Base-by-base conservation (phyloP, 2,888 invertebrate species). In the Pediacus dermestoides region DNA sequence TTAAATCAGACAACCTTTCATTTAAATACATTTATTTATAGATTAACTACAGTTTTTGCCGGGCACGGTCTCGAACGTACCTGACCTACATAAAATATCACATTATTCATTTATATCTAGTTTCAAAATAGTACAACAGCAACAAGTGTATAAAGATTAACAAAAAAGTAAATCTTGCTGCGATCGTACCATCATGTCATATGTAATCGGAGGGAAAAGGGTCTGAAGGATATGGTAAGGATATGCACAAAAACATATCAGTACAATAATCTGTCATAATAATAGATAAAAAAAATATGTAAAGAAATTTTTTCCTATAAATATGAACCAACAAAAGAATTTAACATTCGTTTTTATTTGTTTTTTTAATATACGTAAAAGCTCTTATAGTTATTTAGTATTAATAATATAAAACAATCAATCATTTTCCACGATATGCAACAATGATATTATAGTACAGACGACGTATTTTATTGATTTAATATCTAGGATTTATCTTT, bases 81-180 rank as follows among this genome's bases (percentile, higher is more conserved):
- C n/a, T 65, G 62, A 58, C 63, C 65, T 66, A 66, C 65, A 61
- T 61, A 66, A 66, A 66, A 66, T 66, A 66, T 66, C 66, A 66
- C 66, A 66, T 64, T 66, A 64, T 65, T 64, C 54, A 63, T 62
- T 62, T 60, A 63, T 58, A 50, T 47, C 53, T 58, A 58, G 51
- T 43, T 50, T 23, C 8, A 23, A 31, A 31, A 13, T 18, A 37
- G 40, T 37, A 43, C 45, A 48, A 43, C 39, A 45, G 44, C 50
- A 54, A 53, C 54, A 54, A 54, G 52, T 54, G 50, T 46, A 39
- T 38, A 42, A 30, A 33, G 36, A 35, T 41, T 21, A 30, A 42
- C 42, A 38, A 36, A 49, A 44, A 41, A 47, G 44, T 37, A 37
- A 26, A 31, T 26, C 32, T 37, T 44, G 42, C 39, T 39, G 37